These are phyloP conservation scores for Chrysogorgia sp. DNA, from an alignment of 92 coral and sea anemone species.

Conservation along the genomic window DNA sequence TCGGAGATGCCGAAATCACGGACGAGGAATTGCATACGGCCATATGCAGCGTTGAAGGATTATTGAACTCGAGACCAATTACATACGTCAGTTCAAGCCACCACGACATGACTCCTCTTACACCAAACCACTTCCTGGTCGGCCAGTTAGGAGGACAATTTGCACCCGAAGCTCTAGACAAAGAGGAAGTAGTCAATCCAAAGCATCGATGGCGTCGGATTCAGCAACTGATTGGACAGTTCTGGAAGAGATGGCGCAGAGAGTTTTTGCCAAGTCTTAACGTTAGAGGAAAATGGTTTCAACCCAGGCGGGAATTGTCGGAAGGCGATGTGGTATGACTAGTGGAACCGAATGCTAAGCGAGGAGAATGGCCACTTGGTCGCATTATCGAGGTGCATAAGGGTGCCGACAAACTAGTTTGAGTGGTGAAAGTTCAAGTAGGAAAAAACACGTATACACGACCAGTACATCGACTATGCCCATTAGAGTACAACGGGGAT, in stretches of 20 bases:
- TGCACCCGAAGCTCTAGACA: conserved; percentile 43
- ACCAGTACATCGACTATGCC: conserved; percentile 59
- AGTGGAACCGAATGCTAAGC: conserved; percentile 47
- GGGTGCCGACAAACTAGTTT: conserved; percentile 54
- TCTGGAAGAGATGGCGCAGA: conserved; percentile 37
- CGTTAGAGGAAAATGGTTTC: conserved; percentile 23
- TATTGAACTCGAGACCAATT: neutral
- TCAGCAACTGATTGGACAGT: conserved; percentile 59
- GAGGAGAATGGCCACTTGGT: conserved; percentile 65
- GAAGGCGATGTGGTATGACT: conserved; percentile 61
- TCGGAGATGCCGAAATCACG: neutral
- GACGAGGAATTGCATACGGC: neutral
- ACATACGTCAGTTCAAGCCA: neutral
- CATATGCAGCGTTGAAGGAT: neutral
- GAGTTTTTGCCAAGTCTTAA: neutral
- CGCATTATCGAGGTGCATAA: conserved; percentile 44
- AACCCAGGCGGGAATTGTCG: conserved; percentile 48
- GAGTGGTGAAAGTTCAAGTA: conserved; percentile 38
- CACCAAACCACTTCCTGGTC: neutral
- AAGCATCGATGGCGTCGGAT: conserved; percentile 61
- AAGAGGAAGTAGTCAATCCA: conserved; percentile 53
- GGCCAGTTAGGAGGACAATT: conserved; percentile 2
- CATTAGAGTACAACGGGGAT: conserved; percentile 36
- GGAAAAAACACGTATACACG: conserved; percentile 39
- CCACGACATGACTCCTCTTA: neutral